Base-by-base conservation (phyloP, 2,797 vertebrate genomes). In the Anniella stebbinsi region DNA sequence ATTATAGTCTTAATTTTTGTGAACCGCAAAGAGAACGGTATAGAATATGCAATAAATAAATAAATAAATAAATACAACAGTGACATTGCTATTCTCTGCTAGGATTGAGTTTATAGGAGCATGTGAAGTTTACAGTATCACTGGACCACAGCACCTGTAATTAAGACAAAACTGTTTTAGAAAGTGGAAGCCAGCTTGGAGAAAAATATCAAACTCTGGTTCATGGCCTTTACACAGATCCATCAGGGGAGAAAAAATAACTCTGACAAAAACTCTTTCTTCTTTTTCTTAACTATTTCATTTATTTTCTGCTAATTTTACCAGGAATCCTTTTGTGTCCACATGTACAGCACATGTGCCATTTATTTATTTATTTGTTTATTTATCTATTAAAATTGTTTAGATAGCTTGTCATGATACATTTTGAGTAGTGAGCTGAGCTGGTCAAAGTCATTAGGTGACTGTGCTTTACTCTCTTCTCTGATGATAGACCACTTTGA, bases 381-480 rank as follows among this genome's bases (percentile, higher is more conserved):
- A 48, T 66, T 63, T 69, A 75, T 17, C 76, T 69, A 18, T 82
- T 48, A 82, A 60, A 81, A 82, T 86, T 82, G 57, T 77, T 67
- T 38, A 89, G 77, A 81, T 48, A 87, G 84, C 28, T 87, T 89
- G 72, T 60, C 78, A 81, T 0, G 25, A 48, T 86, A 4, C 63
- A 87, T 89, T 91, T 60, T 77, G 78, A 88, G 28, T 77, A 57
- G 36, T 45, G 72, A 76, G 23, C 25, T 82, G 85, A 90, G 60
- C 41, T 82, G 84, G 69, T 51, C 12, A 10, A 87, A 73, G 38
- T 41, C 76, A 75, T 87, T 75, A 51, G 54, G 15, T 33, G 36
- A 54, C 67, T 76, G 72, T 66, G 33, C 36, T 87, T 90, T 80
- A 45, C 12, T 76, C 57, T 66, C 45, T 51, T 63, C 70, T 67